These are phyloP conservation scores for Steromphala cineraria DNA, from an alignment of 2,888 invertebrate genomes.

Conservation along the genomic window DNA sequence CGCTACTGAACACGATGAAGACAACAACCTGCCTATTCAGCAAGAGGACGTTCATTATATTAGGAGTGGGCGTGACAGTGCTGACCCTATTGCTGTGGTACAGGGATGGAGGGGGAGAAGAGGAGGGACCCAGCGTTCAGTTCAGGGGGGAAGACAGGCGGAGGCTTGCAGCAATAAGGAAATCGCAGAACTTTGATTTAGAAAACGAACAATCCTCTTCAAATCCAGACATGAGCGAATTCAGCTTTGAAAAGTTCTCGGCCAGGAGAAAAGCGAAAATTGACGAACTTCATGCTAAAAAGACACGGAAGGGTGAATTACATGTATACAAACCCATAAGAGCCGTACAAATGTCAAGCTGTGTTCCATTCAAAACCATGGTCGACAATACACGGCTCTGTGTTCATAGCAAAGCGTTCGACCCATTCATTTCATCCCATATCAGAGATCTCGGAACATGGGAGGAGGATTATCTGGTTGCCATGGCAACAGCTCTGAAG, in stretches of 20 bases:
- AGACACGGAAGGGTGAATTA: not conserved
- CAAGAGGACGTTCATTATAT: not conserved
- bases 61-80: not conserved
- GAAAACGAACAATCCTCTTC: too few relatives aligned
- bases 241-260: not conserved
- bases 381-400: slow-evolving; percentile 47
- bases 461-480: slow-evolving; percentile 50
- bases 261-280: not conserved
- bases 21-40: too few relatives aligned
- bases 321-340: not conserved
- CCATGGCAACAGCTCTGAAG: slow-evolving; percentile 37
- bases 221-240: too few relatives aligned
- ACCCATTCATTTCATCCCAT: slow-evolving; percentile 50
- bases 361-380: slow-evolving; percentile 37
- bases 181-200: too few relatives aligned
- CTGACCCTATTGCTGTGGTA: not conserved
- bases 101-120: not conserved
- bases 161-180: too few relatives aligned
- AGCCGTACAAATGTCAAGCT: not conserved
- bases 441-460: slow-evolving; percentile 48
- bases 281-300: not conserved
- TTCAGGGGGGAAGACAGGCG: too few relatives aligned
- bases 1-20: too few relatives aligned
- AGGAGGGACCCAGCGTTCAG: not conserved
- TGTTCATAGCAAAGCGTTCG: slow-evolving; percentile 41